Conservation (phyloP, 2,797 vertebrate genomes). For the Coranthus polyacanthus region DNA sequence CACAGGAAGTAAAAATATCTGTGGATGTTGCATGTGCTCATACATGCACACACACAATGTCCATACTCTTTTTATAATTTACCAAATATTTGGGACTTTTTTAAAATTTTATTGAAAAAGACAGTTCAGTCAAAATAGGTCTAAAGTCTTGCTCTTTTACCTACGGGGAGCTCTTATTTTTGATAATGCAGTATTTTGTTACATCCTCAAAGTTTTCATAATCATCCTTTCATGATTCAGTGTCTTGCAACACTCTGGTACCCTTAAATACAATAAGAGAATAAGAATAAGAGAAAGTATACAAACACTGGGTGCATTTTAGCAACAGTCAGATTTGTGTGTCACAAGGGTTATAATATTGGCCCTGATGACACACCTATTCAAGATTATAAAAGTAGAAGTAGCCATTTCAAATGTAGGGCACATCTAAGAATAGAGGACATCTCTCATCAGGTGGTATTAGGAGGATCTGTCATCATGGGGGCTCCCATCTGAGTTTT, state of each 20-base stretch:
- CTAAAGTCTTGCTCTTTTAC: slow-evolving; percentile 56
- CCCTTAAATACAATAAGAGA: slow-evolving; percentile 40
- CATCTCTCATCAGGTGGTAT: slow-evolving; percentile 70
- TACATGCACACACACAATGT: slow-evolving; percentile 71
- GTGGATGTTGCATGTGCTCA: slow-evolving; percentile 62
- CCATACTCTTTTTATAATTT: slow-evolving; percentile 58
- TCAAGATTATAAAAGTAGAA: slow-evolving; percentile 59
- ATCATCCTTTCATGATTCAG: slow-evolving; percentile 48
- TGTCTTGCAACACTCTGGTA: slow-evolving; percentile 54
- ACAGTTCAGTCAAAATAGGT: slow-evolving; percentile 76
- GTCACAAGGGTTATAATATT: slow-evolving; percentile 40
- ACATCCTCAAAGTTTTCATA: slow-evolving; percentile 49
- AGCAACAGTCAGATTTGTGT: slow-evolving; percentile 58
- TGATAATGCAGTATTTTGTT: slow-evolving; percentile 62
- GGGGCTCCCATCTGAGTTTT: slow-evolving; percentile 98
- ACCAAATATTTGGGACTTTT: slow-evolving; percentile 58
- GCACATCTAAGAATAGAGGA: slow-evolving; percentile 49
- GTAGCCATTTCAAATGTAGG: slow-evolving; percentile 54
- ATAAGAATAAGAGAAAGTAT: slow-evolving; percentile 13
- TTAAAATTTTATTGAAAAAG: slow-evolving; percentile 38
- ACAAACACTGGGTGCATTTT: slow-evolving; percentile 53
- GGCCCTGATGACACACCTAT: slow-evolving; percentile 40
- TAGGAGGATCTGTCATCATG: slow-evolving; percentile 97
- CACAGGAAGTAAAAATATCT: slow-evolving; percentile 77
- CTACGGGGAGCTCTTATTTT: slow-evolving; percentile 56